Conservation (phyloP, 1,140 invertebrate genomes). For the Chironomus striatipennis region DNA sequence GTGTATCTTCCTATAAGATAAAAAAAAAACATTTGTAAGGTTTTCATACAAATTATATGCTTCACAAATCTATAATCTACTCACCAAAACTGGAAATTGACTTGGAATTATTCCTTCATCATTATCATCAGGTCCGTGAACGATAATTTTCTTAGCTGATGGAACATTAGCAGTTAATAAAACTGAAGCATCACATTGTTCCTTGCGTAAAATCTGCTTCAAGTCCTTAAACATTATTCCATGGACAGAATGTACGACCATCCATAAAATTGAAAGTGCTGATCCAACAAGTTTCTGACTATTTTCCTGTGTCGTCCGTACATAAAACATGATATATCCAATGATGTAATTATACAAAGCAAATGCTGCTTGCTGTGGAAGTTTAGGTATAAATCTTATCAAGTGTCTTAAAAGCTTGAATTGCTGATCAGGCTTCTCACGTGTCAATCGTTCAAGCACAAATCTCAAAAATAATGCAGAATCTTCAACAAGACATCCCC, state of each 20-base stretch:
- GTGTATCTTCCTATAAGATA: conserved; percentile 77
- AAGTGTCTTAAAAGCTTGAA: conserved; percentile 88
- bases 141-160: conserved; percentile 97
- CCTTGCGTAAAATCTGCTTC: conserved; percentile 96
- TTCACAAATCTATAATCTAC: too few relatives aligned
- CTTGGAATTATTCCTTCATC: conserved; percentile 93
- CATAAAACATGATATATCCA: conserved; percentile 99
- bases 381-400: conserved; percentile 82
- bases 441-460: conserved; percentile 89
- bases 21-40: too few relatives aligned
- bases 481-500: conserved; percentile 97
- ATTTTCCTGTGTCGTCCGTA: conserved; percentile 86
- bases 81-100: conserved; percentile 85
- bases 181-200: conserved; percentile 97
- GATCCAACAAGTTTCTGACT: conserved; percentile 83
- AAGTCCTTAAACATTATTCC: conserved; percentile 99
- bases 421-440: conserved; percentile 92
- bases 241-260: conserved; percentile 95
- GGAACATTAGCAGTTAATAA: conserved; percentile 97
- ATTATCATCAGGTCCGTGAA: conserved; percentile 78
- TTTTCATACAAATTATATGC: too few relatives aligned
- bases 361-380: conserved; percentile 96
- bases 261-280: conserved; percentile 91
- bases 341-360: conserved; percentile 99
- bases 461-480: conserved; percentile 92